A percentile compares a stretch with the other conserved stretches of the same genome.
These are phyloP conservation scores for Acipenser transmontanus DNA, from an alignment of 2,797 vertebrate genomes.

Conservation along the genomic window DNA sequence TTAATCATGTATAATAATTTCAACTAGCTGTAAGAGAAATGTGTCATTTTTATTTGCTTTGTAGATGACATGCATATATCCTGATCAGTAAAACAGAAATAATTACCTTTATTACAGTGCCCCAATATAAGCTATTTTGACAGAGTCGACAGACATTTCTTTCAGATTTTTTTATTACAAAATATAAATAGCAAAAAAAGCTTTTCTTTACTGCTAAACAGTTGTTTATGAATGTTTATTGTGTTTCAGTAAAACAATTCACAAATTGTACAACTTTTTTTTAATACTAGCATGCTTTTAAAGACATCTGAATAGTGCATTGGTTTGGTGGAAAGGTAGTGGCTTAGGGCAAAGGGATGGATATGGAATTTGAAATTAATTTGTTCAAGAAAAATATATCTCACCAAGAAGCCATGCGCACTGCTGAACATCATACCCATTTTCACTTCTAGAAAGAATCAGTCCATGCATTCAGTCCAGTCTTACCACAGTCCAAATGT, in stretches of 20 bases:
- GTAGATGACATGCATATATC: constrained; percentile 8
- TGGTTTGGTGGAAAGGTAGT: constrained; percentile 13
- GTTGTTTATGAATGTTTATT: constrained; percentile 20
- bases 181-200: constrained; percentile 53
- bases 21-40: no score
- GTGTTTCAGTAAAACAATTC: constrained; percentile 20
- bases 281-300: constrained; percentile 40
- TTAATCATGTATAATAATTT: no score
- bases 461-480: no score
- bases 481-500: no score
- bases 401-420: constrained; percentile 3
- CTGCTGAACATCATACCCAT: background rate
- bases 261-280: constrained; percentile 18
- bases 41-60: no score
- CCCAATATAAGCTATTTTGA: constrained; percentile 13
- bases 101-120: constrained; percentile 18
- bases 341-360: background rate
- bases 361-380: constrained; percentile 3
- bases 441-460: no score
- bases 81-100: constrained; percentile 15
- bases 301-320: constrained; percentile 36
- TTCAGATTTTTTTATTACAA: constrained; percentile 53
- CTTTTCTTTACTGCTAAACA: constrained; percentile 35
- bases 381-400: constrained; percentile 9
- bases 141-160: constrained; percentile 3